Percentiles rank a stretch among this genome's conserved stretches.
Conservation (phyloP, 2,888 invertebrate species). For the Platycheirus rosarum region DNA sequence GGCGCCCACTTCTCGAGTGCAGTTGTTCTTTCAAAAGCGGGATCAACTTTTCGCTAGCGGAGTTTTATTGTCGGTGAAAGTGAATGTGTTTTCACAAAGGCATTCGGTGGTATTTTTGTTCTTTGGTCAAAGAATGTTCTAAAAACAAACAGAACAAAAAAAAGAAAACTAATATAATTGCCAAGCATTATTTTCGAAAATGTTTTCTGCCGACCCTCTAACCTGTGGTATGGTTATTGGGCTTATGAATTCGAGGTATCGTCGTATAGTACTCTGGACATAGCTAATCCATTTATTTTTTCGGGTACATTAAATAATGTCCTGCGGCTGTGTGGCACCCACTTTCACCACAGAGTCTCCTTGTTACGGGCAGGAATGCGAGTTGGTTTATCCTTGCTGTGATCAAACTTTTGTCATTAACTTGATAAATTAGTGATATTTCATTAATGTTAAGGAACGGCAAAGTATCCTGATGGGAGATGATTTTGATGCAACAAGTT, state of each 20-base stretch:
- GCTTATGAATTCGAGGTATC: neutral
- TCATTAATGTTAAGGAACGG: slow-evolving; percentile 70
- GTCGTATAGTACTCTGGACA: neutral
- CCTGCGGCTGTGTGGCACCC: slow-evolving; percentile 58
- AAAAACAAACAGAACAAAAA: neutral
- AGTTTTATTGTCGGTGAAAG: neutral
- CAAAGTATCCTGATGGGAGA: slow-evolving; percentile 49
- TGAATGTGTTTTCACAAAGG: slow-evolving; percentile 1
- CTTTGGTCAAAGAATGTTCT: neutral
- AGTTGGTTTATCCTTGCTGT: slow-evolving; percentile 28
- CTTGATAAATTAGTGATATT: slow-evolving; percentile 72
- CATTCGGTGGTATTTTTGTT: neutral
- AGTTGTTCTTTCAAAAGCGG: slow-evolving; percentile 10
- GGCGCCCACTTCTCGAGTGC: slow-evolving; percentile 5
- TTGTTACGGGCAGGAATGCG: too few relatives aligned
- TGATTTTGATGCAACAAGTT: slow-evolving; percentile 60
- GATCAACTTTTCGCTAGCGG: neutral
- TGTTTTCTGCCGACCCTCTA: slow-evolving; percentile 2
- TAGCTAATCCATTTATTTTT: slow-evolving; percentile 60
- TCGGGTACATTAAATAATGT: slow-evolving; percentile 63
- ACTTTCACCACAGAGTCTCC: slow-evolving; percentile 32
- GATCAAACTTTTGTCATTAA: slow-evolving; percentile 69
- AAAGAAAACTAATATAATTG: neutral
- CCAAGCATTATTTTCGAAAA: neutral
- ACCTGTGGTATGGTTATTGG: neutral